Evolutionary conservation across 2,113 vertebrate species (phyloP).

Genomic region (Equus quagga): DNA sequence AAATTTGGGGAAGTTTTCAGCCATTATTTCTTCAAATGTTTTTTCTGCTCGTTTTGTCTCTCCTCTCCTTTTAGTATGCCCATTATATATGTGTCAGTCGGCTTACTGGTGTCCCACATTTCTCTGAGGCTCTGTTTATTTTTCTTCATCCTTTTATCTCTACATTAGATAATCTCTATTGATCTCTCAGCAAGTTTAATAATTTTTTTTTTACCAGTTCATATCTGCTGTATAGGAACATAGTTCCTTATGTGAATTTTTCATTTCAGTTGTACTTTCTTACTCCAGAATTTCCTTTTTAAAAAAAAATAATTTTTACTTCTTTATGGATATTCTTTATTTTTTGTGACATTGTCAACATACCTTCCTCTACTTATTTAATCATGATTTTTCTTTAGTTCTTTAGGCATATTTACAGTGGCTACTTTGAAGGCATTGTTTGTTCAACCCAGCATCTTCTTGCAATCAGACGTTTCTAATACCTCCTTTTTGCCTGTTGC

Average conservation of each 20-base stretch:
- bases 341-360: background rate
- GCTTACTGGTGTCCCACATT: background rate
- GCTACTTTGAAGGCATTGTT: background rate
- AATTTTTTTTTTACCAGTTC: background rate
- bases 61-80: background rate
- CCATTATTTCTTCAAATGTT: background rate
- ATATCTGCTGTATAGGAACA: background rate
- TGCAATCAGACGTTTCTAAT: background rate
- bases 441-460: background rate
- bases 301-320: background rate
- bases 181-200: background rate
- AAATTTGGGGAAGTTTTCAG: background rate
- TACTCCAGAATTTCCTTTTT: background rate
- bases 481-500: background rate
- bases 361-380: background rate
- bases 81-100: background rate
- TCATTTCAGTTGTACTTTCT: background rate
- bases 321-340: background rate
- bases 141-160: background rate
- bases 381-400: background rate
- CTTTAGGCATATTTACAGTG: background rate
- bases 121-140: background rate
- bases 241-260: background rate
- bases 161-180: background rate
- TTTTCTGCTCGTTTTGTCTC: background rate